Conservation (phyloP, 2,888 invertebrate genomes). For the Pollenia griseotomentosa region DNA sequence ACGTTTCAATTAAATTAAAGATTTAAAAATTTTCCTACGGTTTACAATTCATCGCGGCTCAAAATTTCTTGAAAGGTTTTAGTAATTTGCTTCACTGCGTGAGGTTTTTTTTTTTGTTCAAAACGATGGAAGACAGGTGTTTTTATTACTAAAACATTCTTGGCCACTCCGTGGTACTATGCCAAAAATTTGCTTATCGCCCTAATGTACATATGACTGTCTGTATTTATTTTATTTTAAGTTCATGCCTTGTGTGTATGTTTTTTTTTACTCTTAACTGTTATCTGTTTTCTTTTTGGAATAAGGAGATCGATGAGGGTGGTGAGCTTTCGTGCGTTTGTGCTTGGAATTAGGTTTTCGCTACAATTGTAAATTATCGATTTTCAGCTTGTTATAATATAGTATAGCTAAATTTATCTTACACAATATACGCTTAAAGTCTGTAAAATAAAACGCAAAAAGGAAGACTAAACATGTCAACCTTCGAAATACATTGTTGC, state of each 20-base stretch:
- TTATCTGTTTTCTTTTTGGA: slow-evolving; percentile 1
- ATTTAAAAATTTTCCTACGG: too few species aligned
- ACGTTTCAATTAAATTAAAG: too few species aligned
- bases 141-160: too few species aligned
- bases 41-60: too few species aligned
- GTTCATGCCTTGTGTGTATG: background rate
- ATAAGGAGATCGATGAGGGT: background rate
- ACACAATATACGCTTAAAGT: slow-evolving; percentile 19
- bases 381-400: slow-evolving; percentile 62
- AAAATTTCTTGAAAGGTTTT: too few species aligned
- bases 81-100: too few species aligned
- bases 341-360: slow-evolving; percentile 16
- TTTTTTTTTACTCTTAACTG: background rate
- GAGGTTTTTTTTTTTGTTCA: too few species aligned
- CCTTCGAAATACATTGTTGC: slow-evolving; percentile 56
- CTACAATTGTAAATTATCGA: slow-evolving; percentile 67
- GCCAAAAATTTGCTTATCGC: too few species aligned
- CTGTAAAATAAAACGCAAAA: slow-evolving; percentile 44
- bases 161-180: too few species aligned
- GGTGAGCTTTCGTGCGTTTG: slow-evolving; percentile 6
- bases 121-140: too few species aligned
- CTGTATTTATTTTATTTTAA: background rate
- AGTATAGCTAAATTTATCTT: slow-evolving; percentile 62
- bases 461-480: slow-evolving; percentile 38
- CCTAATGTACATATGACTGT: background rate